Percentiles rank a stretch among this genome's conserved stretches.
Evolutionary conservation across 1,140 invertebrate genomes (phyloP).

Genomic region (Drosophila kanapiae): DNA sequence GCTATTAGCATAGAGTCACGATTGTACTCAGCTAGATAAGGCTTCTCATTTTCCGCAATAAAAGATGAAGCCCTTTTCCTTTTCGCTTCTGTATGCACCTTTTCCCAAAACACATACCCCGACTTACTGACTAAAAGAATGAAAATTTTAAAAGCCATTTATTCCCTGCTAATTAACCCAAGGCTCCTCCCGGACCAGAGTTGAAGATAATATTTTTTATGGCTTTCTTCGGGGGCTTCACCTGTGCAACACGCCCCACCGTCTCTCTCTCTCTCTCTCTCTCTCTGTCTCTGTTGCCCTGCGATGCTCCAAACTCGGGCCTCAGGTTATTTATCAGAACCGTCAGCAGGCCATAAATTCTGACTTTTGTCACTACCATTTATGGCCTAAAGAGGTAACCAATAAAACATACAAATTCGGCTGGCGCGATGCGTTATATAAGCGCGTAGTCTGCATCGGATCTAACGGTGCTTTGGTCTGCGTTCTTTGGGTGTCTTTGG

Average conservation of each 20-base stretch:
- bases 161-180: slow-evolving; percentile 44
- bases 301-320: slow-evolving; percentile 6
- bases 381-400: slow-evolving; percentile 50
- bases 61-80: slow-evolving; percentile 1
- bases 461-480: slow-evolving; percentile 61
- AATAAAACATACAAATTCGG: slow-evolving; percentile 69
- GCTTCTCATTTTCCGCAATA: background rate
- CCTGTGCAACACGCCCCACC: slow-evolving; percentile 4
- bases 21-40: background rate
- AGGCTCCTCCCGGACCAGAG: slow-evolving; percentile 1
- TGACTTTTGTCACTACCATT: slow-evolving; percentile 65
- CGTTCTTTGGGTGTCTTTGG: slow-evolving; percentile 27
- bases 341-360: slow-evolving; percentile 58
- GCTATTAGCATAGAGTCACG: background rate
- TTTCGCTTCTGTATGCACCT: slow-evolving; percentile 8
- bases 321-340: slow-evolving; percentile 72
- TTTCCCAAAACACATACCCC: slow-evolving; percentile 6
- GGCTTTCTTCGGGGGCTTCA: slow-evolving; percentile 36
- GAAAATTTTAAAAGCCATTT: slow-evolving; percentile 43
- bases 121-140: background rate
- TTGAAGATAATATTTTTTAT: slow-evolving; percentile 46
- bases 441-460: slow-evolving; percentile 30
- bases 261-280: background rate
- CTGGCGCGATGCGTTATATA: slow-evolving; percentile 52
- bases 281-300: background rate